phyloP scores from a whole-genome alignment of 2,113 vertebrate genomes.

The Nyctereutes procyonoides region DNA sequence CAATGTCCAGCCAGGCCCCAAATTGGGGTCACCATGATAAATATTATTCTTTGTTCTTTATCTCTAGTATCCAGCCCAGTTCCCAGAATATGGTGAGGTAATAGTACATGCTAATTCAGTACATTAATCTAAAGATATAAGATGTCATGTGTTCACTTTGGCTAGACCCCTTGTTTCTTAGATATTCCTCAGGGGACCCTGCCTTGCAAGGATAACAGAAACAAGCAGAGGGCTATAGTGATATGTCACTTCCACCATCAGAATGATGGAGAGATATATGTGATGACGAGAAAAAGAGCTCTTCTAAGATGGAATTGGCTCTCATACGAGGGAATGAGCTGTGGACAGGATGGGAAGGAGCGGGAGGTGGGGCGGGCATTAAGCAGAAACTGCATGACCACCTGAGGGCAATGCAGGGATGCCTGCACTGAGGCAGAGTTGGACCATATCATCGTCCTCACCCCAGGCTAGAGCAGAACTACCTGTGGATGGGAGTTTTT shows the following conservation, averaged over 20 bases:
- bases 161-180: background rate
- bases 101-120: background rate
- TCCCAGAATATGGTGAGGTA: background rate
- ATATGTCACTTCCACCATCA: background rate
- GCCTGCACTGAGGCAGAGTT: too few species aligned
- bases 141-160: background rate
- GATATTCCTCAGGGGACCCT: background rate
- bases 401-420: background rate
- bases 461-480: background rate
- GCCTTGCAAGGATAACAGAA: background rate
- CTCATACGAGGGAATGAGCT: background rate
- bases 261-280: background rate
- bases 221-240: background rate
- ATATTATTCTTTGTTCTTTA: slow-evolving; percentile 16
- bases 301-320: background rate
- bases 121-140: background rate
- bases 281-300: background rate
- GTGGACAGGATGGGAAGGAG: background rate
- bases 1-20: background rate
- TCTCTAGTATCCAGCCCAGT: background rate
- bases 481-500: background rate
- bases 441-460: too few species aligned
- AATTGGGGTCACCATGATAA: background rate
- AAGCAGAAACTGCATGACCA: background rate
- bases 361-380: background rate